A percentile compares a stretch with the other conserved stretches of the same genome.
These are phyloP conservation scores for Trachymyrmex cornetzi DNA, from an alignment of 1,140 invertebrate species.

Conservation along the genomic window DNA sequence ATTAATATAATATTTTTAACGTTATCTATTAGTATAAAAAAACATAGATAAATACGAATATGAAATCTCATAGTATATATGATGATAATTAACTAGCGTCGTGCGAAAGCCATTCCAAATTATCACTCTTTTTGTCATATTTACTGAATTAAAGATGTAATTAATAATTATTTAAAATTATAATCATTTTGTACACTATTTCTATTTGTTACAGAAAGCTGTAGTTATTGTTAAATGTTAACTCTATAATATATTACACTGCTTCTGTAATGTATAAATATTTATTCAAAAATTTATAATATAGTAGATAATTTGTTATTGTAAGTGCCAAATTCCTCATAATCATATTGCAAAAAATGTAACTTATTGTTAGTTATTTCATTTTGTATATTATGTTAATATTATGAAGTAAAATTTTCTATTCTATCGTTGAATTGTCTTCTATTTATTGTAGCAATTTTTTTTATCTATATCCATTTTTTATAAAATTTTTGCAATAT, in stretches of 20 bases:
- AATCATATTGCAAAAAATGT: slow-evolving; percentile 38
- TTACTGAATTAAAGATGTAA: slow-evolving; percentile 38
- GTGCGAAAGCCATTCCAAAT: slow-evolving; percentile 68
- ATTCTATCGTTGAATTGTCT: slow-evolving; percentile 25
- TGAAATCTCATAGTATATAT: slow-evolving; percentile 67
- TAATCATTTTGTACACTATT: slow-evolving; percentile 72
- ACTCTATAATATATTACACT: slow-evolving; percentile 68
- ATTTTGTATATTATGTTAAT: slow-evolving; percentile 76
- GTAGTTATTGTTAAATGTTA: slow-evolving; percentile 60
- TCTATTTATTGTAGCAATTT: neutral
- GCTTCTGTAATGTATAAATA: slow-evolving; percentile 75
- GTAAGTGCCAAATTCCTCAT: slow-evolving; percentile 56
- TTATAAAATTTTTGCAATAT: neutral
- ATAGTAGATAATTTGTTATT: slow-evolving; percentile 61
- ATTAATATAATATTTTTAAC: slow-evolving; percentile 51
- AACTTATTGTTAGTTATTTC: slow-evolving; percentile 53
- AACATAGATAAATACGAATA: neutral
- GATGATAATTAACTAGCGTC: slow-evolving; percentile 38
- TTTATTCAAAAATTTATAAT: slow-evolving; percentile 67
- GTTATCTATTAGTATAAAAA: slow-evolving; percentile 11
- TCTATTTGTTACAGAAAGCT: slow-evolving; percentile 66
- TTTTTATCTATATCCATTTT: neutral
- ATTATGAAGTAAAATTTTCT: slow-evolving; percentile 44
- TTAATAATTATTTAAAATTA: slow-evolving; percentile 37
- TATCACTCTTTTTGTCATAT: slow-evolving; percentile 53